These are phyloP conservation scores for Helicoverpa assulta DNA, from an alignment of 2,888 invertebrate genomes.

Conservation along the genomic window DNA sequence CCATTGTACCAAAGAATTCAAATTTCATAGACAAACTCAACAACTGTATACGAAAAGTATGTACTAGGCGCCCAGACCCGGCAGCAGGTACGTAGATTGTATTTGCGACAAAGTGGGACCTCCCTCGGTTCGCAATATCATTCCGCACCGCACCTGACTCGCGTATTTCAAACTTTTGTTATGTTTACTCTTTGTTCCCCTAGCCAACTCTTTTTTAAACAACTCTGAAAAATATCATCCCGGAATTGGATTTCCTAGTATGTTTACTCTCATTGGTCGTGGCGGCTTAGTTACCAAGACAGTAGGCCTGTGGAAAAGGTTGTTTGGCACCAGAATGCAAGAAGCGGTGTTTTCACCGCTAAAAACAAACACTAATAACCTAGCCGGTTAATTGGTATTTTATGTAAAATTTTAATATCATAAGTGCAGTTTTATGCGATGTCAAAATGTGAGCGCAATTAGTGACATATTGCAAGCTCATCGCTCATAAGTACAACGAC, in stretches of 20 bases:
- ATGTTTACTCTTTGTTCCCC: conserved; percentile 59
- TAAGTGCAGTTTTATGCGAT: conserved; percentile 1
- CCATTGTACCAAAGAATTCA: conserved; percentile 18
- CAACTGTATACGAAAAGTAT: conserved; percentile 16
- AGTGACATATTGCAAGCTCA: conserved; percentile 6
- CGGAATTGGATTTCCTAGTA: conserved; percentile 28
- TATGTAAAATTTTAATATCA: neutral
- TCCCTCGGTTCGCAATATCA: conserved; percentile 53
- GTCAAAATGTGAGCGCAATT: conserved; percentile 13
- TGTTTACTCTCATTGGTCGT: conserved; percentile 22
- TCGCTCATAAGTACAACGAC: conserved; percentile 32
- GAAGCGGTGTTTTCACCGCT: neutral
- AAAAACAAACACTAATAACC: neutral
- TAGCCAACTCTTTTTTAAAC: conserved; percentile 48
- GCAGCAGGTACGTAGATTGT: conserved; percentile 49
- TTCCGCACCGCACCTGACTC: conserved; percentile 59
- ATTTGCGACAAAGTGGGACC: conserved; percentile 52
- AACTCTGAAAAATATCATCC: conserved; percentile 41
- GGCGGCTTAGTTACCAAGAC: conserved; percentile 22
- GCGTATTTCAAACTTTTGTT: conserved; percentile 59
- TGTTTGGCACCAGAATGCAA: conserved; percentile 4
- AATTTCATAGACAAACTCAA: conserved; percentile 23
- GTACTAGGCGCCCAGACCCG: conserved; percentile 39
- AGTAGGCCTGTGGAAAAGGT: conserved; percentile 4
- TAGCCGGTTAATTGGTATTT: too few species aligned